Base-by-base conservation (phyloP, 2,888 invertebrate species). In the Ganaspis brasiliensis region DNA sequence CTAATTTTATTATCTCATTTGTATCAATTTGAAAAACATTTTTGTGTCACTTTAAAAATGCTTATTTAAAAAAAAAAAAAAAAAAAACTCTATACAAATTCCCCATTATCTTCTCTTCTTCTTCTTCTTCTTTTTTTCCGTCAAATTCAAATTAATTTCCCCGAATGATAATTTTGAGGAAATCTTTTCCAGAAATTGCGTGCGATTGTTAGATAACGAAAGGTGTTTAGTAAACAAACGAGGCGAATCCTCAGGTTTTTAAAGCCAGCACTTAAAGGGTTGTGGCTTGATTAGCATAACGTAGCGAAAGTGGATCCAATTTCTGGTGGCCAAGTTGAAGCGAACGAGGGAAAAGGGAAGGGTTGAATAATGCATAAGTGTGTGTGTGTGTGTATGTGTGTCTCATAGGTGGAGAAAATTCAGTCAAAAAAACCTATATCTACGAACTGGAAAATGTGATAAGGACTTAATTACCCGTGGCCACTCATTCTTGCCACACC, bases 181-280 rank as follows among this genome's bases (percentile, higher is more conserved):
- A 45, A 67, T 45, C 45, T 16, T 24, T 67, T 45, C n/a, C 5
- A 40, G n/a, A 24, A 24, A 45, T 59, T 19, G 59, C 71, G 21
- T 71, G n/a, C n/a, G 75, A 40, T 71, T 57, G 6, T 10, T 14
- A 63, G 67, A 45, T 45, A 67, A 67, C 14, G 40, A 37, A 52
- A 67, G 63, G 74, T 35, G 63, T 74, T 67, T 67, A 61, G 26
- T 52, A n/a, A 57, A 52, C 57, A 70, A 74, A 67, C 59, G 52
- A 74, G 70, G n/a, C 16, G 67, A 73, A 72, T 76, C 75, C 76
- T 75, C 70, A 37, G 63, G 73, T 73, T 84, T 86, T 84, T 85
- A 75, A 84, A 85, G 79, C 78, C 83, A 76, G 59, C 82, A 73
- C 82, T 87, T 84, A 87, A 87, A 85, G 85, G 86, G 85, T 86